Evolutionary conservation across 2,797 vertebrate species (phyloP), one percentile per base, ranked within the genome.

Genomic region (Coracias cyanogaster): DNA sequence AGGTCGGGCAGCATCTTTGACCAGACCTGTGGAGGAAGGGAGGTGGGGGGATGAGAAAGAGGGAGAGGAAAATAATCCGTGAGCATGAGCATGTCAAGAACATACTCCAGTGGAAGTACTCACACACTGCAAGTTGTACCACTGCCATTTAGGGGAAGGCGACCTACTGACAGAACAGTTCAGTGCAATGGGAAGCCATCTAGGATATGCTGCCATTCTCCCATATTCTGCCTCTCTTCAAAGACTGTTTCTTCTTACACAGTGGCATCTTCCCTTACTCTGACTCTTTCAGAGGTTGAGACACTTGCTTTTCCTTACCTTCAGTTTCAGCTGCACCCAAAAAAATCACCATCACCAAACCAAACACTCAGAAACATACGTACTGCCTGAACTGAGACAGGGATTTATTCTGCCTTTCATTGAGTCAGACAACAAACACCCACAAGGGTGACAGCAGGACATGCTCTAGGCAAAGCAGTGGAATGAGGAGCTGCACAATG

Each of bases 1-100:
- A 2, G 99, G 99, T 41, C 99, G 98, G 62, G 99, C 99, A 0
- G 99, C 99, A 3, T 99, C 99, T 95, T 99, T 99, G 70, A 99
- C 98, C 81, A 99, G 98, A 76, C 99, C 99, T 99, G 70, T 3
- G 52, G 65, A 65, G 58, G 67, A 79, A 93, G 51, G 9, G 73
- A 86, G 60, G 73, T 46, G 18, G 10, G 55, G 26, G 48, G 11
- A 43, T 48, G 37, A 93, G 86, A 96, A 88, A 90, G 45, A 93
- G 35, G 54, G 45, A 95, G 54, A 83, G 86, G 55, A 86, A 90
- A 86, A 89, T 49, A 62, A 94, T n/a, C 43, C 13, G 24, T 84
- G 64, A 96, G 49, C 10, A 49, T 2, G 12, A 66, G 35, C 45
- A n/a, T 4, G 7, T 37, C 55, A 70, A 39, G 54, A 88, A 70